Evolutionary conservation across 2,113 vertebrate species (phyloP), one percentile per base, ranked within the genome.

Genomic region (Stegostoma tigrinum): DNA sequence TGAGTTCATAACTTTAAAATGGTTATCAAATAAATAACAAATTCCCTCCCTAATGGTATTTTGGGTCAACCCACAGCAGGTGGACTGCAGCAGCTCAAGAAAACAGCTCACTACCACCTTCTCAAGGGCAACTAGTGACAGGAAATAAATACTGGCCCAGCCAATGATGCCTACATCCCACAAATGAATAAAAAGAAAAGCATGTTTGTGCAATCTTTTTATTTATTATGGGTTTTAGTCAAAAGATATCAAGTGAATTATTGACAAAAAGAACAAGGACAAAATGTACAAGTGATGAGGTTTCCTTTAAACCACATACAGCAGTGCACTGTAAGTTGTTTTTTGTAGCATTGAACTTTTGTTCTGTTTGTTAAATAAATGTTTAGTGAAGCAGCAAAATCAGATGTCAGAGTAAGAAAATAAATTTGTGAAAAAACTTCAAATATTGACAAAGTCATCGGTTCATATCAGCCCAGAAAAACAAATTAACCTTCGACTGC

Each of bases 331-430:
- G 14, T 27, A 94, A 27, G 38, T 23, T 67, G 64, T 3, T 34
- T 27, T 95, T 72, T 4, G 10, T 95, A 48, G 27, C 67, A 95
- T 68, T 95, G 94, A 95, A 42, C 94, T 75, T 95, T 95, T 72
- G 68, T 95, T 95, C 42, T 95, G 5, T 70, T 95, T 95, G 67
- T 3, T 75, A 52, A 72, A 45, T 45, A 94, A 94, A 95, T 95
- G 45, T 95, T 95, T 61, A 52, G 27, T 27, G 24, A 75, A 95
- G 5, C 21, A 95, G 45, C 42, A 34, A 95, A 94, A 75, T 34
- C 94, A 75, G 38, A 48, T 75, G 5, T 72, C 67, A 52, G 38
- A 75, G 67, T 19, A 72, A 90, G n/a, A 72, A 38, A 93, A 38
- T 95, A 14, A 19, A 52, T 75, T 34, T 3, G 3, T 68, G 68